phyloP scores from a whole-genome alignment of 1,140 invertebrate genomes.

The Caenorhabditis tropicalis region DNA sequence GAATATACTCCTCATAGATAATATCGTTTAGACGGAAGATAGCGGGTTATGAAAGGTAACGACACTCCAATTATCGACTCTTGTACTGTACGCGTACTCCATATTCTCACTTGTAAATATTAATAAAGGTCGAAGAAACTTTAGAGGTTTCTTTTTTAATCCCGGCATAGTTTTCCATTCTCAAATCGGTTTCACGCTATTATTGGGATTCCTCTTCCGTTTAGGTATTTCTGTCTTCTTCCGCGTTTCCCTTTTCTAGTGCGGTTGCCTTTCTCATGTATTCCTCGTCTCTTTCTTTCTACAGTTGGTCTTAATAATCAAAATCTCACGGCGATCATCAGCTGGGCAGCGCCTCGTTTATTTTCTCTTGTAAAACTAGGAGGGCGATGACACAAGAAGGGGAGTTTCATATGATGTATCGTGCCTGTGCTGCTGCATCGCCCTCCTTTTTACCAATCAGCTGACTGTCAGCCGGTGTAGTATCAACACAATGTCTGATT shows the following conservation, averaged over 20 bases:
- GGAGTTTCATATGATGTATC: background rate
- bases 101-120: background rate
- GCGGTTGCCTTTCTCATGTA: background rate
- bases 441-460: slow-evolving; percentile 31
- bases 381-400: background rate
- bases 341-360: background rate
- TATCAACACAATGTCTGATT: slow-evolving; percentile 30
- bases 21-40: slow-evolving; percentile 1
- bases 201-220: background rate
- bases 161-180: background rate
- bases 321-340: slow-evolving; percentile 36
- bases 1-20: background rate
- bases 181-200: background rate
- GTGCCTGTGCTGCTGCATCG: background rate
- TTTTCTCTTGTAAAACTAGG: background rate
- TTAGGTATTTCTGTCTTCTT: slow-evolving; percentile 6
- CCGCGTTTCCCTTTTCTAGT: slow-evolving; percentile 8
- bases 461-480: slow-evolving; percentile 42
- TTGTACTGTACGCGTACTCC: background rate
- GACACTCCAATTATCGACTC: background rate
- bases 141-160: background rate
- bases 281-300: background rate
- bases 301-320: background rate
- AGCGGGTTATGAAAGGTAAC: background rate
- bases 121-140: background rate